Base-by-base conservation (phyloP, 2,797 vertebrate genomes). In the Botia kubotai region DNA sequence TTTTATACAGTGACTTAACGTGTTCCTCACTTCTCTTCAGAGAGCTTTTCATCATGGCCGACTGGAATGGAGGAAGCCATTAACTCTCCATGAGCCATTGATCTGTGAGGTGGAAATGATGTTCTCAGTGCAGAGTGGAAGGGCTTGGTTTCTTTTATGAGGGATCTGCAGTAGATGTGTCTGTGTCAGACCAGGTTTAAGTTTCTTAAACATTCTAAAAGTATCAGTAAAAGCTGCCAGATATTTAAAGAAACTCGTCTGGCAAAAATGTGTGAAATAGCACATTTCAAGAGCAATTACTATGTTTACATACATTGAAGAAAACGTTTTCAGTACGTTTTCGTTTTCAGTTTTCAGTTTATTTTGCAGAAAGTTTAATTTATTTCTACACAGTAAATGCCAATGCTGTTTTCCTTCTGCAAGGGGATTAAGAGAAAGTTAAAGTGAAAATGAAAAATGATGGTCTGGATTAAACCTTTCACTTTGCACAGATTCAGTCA, bases 61-160 rank as follows among this genome's bases (percentile, higher is more conserved):
- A n/a, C 55, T 74, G 77, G 82, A 83, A 63, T 63, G 46, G 48
- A 70, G 77, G 57, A 65, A 65, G 68, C 75, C 60, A 36, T 73
- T 60, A 83, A 75, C 58, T 1, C 58, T 1, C 65, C 46, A 29
- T 12, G 10, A 53, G 65, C 77, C 77, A 83, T 82, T 85, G 79
- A 87, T 85, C 84, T 78, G 21, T 75, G 67, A 60, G 73, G 82
- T 60, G 77, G 65, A 87, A 82, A 83, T 62, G 17, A 63, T 72
- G 17, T 77, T 29, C 48, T 71, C 52, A 57, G 72, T 58, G 65
- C 7, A 39, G 16, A 13, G 73, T 75, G 53, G 12, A 70, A 58
- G 55, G 65, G 70, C 21, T 21, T 19, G 16, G 76, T 63, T n/a
- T n/a, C 3, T 79, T 65, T 72, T 52, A 39, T 2, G 5, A 72